These are phyloP conservation scores for Adela reaumurella DNA, from an alignment of 2,888 invertebrate species.

Conservation along the genomic window DNA sequence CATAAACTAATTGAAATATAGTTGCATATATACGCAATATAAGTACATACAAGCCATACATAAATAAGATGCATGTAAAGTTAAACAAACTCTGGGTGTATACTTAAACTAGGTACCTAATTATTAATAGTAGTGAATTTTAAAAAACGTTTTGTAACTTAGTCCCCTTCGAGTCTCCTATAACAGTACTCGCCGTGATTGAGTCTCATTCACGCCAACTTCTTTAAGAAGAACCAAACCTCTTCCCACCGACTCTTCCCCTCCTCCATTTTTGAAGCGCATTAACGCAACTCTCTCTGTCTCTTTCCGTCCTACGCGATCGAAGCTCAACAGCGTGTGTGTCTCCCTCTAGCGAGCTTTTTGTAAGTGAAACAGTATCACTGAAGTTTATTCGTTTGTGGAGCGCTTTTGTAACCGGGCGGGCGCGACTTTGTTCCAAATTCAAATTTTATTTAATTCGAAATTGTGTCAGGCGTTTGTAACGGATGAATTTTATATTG, in stretches of 20 bases:
- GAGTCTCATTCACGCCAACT: conserved; percentile 53
- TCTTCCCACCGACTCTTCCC: too few relatives aligned
- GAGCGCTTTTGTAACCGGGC: conserved; percentile 49
- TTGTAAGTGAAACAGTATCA: conserved; percentile 29
- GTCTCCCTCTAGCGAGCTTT: conserved; percentile 33
- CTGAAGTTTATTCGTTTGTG: conserved; percentile 52
- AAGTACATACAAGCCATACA: too few relatives aligned
- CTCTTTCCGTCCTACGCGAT: conserved; percentile 19
- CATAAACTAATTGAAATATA: too few relatives aligned
- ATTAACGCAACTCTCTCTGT: conserved; percentile 26
- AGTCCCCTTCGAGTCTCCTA: not conserved
- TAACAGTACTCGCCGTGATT: conserved; percentile 22
- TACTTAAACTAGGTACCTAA: too few relatives aligned
- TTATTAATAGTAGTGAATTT: too few relatives aligned
- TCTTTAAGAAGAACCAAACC: conserved; percentile 54
- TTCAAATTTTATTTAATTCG: too few relatives aligned
- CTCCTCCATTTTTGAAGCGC: conserved; percentile 50
- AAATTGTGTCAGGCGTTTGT: too few relatives aligned
- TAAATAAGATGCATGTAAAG: too few relatives aligned
- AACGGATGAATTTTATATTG: conserved; percentile 19
- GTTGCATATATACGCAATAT: too few relatives aligned
- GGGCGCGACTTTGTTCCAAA: conserved; percentile 8
- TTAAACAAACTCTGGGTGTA: too few relatives aligned
- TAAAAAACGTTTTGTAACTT: not conserved
- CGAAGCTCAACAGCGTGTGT: conserved; percentile 13